A percentile compares a stretch with the other conserved stretches of the same genome.
These are phyloP conservation scores for Trachurus trachurus DNA, from an alignment of 2,797 vertebrate genomes.

Conservation along the genomic window DNA sequence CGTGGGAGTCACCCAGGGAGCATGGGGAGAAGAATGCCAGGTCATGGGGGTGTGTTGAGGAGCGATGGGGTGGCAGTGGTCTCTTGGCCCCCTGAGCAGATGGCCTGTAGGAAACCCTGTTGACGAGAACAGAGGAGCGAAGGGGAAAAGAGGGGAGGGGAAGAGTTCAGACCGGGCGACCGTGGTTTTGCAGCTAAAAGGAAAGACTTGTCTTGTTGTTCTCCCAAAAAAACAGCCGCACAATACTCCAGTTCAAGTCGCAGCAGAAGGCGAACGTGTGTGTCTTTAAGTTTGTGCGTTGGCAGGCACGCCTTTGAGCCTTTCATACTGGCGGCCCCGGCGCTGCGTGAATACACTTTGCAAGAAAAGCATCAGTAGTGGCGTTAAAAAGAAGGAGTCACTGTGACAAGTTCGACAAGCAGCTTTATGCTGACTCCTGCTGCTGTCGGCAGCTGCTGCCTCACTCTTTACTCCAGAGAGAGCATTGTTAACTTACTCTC, in stretches of 20 bases:
- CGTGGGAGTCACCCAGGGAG: conserved; percentile 72
- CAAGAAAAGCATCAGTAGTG: conserved; percentile 59
- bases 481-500: conserved; percentile 47
- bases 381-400: conserved; percentile 68
- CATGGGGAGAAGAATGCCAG: conserved; percentile 79
- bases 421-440: conserved; percentile 63
- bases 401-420: conserved; percentile 75
- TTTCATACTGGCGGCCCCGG: conserved; percentile 66
- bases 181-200: conserved; percentile 67
- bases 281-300: conserved; percentile 52
- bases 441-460: conserved; percentile 71
- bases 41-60: conserved; percentile 77
- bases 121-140: conserved; percentile 63
- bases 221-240: conserved; percentile 57
- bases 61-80: conserved; percentile 69
- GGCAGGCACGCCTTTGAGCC: conserved; percentile 69
- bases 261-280: conserved; percentile 78
- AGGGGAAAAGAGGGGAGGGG: conserved; percentile 67
- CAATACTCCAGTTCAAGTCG: conserved; percentile 74
- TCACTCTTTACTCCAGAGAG: conserved; percentile 40
- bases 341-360: conserved; percentile 72
- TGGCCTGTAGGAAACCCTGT: conserved; percentile 77
- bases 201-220: conserved; percentile 81
- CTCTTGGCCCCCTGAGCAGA: conserved; percentile 79
- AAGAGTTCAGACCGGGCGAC: conserved; percentile 50